Percentiles rank a stretch among this genome's conserved stretches.
Conservation (phyloP, 2,113 vertebrate genomes). For the Suncus etruscus region DNA sequence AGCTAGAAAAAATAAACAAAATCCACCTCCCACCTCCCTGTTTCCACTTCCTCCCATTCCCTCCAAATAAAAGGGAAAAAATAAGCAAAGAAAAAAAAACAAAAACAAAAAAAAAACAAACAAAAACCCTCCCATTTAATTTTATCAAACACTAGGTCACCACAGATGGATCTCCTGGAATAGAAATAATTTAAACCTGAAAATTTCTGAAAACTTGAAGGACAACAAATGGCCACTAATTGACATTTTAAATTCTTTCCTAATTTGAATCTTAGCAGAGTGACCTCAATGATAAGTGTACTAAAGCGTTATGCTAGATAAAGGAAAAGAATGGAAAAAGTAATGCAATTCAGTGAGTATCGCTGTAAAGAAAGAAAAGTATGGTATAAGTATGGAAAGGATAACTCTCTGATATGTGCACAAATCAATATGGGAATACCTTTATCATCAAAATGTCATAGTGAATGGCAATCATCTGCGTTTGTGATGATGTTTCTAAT, state of each 20-base stretch:
- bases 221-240: not conserved
- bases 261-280: not conserved
- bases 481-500: not conserved
- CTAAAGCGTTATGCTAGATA: not conserved
- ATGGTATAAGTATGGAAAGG: not conserved
- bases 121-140: not conserved
- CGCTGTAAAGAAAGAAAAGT: not conserved
- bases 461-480: not conserved
- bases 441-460: accelerated
- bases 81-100: no score
- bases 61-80: no score
- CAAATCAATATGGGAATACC: accelerated
- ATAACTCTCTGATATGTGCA: accelerated
- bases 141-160: not conserved
- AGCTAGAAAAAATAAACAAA: no score
- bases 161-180: not conserved
- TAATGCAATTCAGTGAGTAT: not conserved
- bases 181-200: not conserved
- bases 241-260: not conserved
- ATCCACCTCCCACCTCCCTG: no score
- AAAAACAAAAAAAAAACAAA: no score
- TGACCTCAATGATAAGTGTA: not conserved
- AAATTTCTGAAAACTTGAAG: constrained; percentile 13
- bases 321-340: not conserved
- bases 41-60: no score